Evolutionary conservation across 2,888 invertebrate species (phyloP), one percentile per base, ranked within the genome.

Genomic region (Agrenia bidenticulata): DNA sequence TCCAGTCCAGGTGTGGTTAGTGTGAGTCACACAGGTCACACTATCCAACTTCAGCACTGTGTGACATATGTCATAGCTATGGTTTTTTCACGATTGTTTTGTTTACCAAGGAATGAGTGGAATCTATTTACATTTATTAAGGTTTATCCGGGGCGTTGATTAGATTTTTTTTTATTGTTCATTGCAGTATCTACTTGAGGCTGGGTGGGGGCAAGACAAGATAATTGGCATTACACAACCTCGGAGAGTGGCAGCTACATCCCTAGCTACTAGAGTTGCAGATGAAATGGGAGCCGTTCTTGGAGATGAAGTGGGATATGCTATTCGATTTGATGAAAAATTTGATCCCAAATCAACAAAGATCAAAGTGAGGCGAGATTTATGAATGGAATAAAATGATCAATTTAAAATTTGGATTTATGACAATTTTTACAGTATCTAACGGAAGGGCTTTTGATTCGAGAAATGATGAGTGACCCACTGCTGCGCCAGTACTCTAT

Each of bases 381-480:
- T 26, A 41, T 19, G 55, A 32, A 32, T 32, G 32, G 4, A 32
- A 32, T 7, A 32, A 32, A 32, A 32, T 32, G 5, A 11, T 32
- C 32, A 7, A 32, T 32, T n/a, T 45, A 15, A 9, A 15, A 9
- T 45, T 15, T 15, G n/a, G n/a, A 19, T 45, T 45, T 17, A 5
- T 45, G 5, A 9, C n/a, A 45, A 19, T 45, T 70, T 41, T 79
- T 80, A 13, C 81, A 94, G 90, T 98, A 89, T 77, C 88, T 99
- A 88, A 98, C 98, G 0, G 98, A 99, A 82, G 98, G 98, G 0
- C 90, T 98, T 65, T 80, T 99, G 26, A 83, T 99, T 1, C 84
- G 95, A 21, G 98, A 99, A 82, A 91, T 99, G 86, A 92, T 98
- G 84, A 86, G 87, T 0, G 97, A 99, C 78, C 99, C 98, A 0